phyloP scores from a whole-genome alignment of 2,888 invertebrate species.

The Cryptophagus acutangulus region DNA sequence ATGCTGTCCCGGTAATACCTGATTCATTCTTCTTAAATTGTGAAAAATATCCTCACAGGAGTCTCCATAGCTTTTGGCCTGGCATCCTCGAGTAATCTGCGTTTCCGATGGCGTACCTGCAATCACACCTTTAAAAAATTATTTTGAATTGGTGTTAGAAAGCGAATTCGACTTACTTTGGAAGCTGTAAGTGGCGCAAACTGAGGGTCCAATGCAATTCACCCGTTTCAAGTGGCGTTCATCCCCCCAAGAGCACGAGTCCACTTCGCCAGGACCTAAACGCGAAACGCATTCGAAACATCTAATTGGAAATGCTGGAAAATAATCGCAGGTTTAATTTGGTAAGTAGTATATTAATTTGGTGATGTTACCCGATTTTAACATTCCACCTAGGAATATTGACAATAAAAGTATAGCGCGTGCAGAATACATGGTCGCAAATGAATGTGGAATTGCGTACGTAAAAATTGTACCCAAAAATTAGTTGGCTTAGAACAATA shows the following conservation, averaged over 20 bases:
- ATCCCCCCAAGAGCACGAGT: constrained; percentile 33
- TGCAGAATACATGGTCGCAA: no score
- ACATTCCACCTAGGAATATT: no score
- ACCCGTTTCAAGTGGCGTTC: constrained; percentile 29
- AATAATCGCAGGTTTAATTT: no score
- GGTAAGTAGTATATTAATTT: no score
- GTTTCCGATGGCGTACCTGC: constrained; percentile 27
- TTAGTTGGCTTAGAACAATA: no score
- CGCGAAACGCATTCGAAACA: constrained; percentile 37
- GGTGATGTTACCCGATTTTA: no score
- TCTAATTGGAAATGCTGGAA: constrained; percentile 28
- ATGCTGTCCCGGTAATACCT: constrained; percentile 36
- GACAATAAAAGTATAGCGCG: no score
- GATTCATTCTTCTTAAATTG: constrained; percentile 29
- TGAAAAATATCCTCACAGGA: constrained; percentile 40
- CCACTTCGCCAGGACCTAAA: constrained; percentile 30
- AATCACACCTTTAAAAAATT: constrained; percentile 25
- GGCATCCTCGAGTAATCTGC: constrained; percentile 37
- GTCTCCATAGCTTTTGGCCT: constrained; percentile 34
- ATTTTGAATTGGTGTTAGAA: constrained; percentile 9
- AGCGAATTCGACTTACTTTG: constrained; percentile 30
- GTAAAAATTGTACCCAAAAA: no score
- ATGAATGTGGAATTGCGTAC: no score
- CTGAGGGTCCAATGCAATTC: constrained; percentile 35
- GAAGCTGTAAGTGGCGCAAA: constrained; percentile 36